Percentiles rank a stretch among this genome's conserved stretches.
These are phyloP conservation scores for Labeo rohita DNA, from an alignment of 2,113 vertebrate genomes.

Conservation along the genomic window DNA sequence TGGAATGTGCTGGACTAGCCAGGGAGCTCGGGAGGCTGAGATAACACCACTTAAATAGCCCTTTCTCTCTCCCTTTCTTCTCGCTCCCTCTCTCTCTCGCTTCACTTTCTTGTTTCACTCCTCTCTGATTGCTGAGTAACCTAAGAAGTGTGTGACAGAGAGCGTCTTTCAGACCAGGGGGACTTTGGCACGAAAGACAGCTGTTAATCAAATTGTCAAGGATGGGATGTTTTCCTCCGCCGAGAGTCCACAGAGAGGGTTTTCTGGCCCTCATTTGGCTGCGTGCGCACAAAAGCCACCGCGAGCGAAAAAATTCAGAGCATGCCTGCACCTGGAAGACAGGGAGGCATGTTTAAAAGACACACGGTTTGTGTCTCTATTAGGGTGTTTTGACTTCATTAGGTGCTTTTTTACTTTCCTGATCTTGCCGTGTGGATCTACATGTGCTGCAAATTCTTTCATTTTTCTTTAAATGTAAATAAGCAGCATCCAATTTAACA, in stretches of 20 bases:
- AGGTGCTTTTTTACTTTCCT: background rate
- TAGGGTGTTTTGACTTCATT: background rate
- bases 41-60: slow-evolving; percentile 58
- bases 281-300: slow-evolving; percentile 63
- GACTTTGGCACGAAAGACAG: slow-evolving; percentile 69
- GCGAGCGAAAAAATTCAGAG: slow-evolving; percentile 63
- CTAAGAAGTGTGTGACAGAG: slow-evolving; percentile 78
- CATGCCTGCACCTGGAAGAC: slow-evolving; percentile 72
- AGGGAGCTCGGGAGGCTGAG: slow-evolving; percentile 52
- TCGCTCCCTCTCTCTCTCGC: slow-evolving; percentile 63
- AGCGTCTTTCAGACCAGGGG: slow-evolving; percentile 68
- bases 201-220: slow-evolving; percentile 81
- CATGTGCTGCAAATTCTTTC: background rate
- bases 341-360: slow-evolving; percentile 48
- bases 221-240: slow-evolving; percentile 72
- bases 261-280: slow-evolving; percentile 36
- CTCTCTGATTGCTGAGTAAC: slow-evolving; percentile 74
- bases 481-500: slow-evolving; percentile 59
- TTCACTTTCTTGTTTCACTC: slow-evolving; percentile 70
- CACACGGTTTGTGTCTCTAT: slow-evolving; percentile 22
- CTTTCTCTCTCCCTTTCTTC: slow-evolving; percentile 50
- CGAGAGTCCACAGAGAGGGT: slow-evolving; percentile 65
- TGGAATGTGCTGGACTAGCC: slow-evolving; percentile 58
- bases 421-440: background rate
- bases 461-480: slow-evolving; percentile 64